A percentile compares a stretch with the other conserved stretches of the same genome.
These are phyloP conservation scores for Phylloscopus whistleri DNA, from an alignment of 2,113 vertebrate genomes.

Conservation along the genomic window DNA sequence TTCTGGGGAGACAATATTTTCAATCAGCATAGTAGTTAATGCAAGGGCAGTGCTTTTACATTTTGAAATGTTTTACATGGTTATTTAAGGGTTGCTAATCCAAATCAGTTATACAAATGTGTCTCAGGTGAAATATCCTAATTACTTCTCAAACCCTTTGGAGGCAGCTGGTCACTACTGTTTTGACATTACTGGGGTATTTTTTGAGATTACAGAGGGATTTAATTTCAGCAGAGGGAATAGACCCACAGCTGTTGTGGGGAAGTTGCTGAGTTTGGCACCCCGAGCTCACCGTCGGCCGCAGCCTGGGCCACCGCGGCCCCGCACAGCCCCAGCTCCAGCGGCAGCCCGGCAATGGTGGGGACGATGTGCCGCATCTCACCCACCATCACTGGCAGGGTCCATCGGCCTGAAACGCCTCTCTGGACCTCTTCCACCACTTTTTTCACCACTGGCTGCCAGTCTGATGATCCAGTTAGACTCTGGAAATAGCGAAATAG, in stretches of 20 bases:
- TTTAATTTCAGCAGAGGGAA: not conserved
- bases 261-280: fast-evolving
- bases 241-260: not conserved
- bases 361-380: constrained; percentile 76
- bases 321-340: constrained; percentile 75
- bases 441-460: constrained; percentile 23
- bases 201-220: not conserved
- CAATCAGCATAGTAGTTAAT: not conserved
- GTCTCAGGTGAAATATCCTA: not conserved
- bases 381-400: constrained; percentile 63
- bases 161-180: not conserved
- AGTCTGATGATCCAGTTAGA: constrained; percentile 7
- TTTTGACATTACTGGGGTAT: not conserved
- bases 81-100: not conserved
- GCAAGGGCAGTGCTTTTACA: not conserved
- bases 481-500: constrained; percentile 44
- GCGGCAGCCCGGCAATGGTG: constrained; percentile 73
- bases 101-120: not conserved
- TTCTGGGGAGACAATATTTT: not conserved
- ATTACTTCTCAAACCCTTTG: not conserved
- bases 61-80: not conserved
- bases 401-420: constrained; percentile 54
- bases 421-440: constrained; percentile 45
- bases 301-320: constrained; percentile 55
- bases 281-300: constrained; percentile 48